Conservation (phyloP, 1,140 invertebrate species). For the Macrotrachela quadricornifera region DNA sequence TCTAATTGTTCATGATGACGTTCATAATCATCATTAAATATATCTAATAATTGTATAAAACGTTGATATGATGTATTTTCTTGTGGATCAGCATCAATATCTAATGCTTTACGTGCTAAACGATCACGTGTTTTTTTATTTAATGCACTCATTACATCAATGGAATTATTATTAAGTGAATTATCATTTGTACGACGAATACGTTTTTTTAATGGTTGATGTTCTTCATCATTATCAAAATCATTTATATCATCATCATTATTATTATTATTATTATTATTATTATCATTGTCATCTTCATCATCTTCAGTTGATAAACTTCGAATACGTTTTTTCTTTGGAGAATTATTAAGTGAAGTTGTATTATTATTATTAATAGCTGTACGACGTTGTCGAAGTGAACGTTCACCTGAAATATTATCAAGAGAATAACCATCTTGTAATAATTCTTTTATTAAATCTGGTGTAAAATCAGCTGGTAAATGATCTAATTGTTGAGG, state of each 20-base stretch:
- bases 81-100: neutral
- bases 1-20: neutral
- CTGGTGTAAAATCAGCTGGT: slow-evolving; percentile 7
- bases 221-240: neutral
- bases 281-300: neutral
- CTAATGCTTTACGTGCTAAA: neutral
- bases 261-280: neutral
- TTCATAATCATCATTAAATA: slow-evolving; percentile 3
- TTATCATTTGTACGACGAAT: neutral
- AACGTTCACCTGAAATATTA: neutral
- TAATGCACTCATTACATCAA: neutral
- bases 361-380: neutral
- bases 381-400: neutral
- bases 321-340: neutral
- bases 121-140: neutral
- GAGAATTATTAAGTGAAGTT: neutral
- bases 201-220: neutral
- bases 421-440: slow-evolving; percentile 2
- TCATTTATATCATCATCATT: neutral
- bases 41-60: slow-evolving; percentile 1
- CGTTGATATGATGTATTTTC: slow-evolving; percentile 1
- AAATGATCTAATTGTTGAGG: neutral
- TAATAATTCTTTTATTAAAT: slow-evolving; percentile 1
- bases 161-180: neutral
- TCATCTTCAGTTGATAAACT: neutral